phyloP scores from a whole-genome alignment of 2,888 invertebrate genomes.

The Luperina nickerlii region DNA sequence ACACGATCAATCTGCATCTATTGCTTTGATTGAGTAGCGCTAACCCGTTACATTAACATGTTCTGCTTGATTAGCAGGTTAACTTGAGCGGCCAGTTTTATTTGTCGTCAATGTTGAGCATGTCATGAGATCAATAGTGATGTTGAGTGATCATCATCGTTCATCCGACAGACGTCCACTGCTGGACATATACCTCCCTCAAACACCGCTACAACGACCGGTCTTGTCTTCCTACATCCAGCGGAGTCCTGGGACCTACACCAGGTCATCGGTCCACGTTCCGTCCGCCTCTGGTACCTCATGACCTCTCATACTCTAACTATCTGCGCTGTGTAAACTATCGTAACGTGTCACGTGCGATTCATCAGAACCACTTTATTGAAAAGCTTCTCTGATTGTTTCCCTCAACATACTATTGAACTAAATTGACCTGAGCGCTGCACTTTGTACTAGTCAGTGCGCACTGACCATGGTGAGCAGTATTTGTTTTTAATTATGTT shows the following conservation, averaged over 20 bases:
- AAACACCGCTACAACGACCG: background rate
- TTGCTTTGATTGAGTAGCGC: conserved; percentile 11
- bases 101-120: background rate
- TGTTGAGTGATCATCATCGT: background rate
- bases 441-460: background rate
- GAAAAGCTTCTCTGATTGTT: conserved; percentile 4
- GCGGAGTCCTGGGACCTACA: background rate
- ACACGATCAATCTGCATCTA: background rate
- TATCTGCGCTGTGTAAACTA: background rate
- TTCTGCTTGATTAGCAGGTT: conserved; percentile 8
- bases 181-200: background rate
- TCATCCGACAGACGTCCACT: no score
- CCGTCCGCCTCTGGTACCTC: background rate
- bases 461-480: background rate
- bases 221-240: background rate
- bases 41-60: background rate
- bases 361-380: background rate
- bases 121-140: background rate
- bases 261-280: background rate
- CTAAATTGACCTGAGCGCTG: conserved; percentile 11
- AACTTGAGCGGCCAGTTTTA: background rate
- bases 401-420: conserved; percentile 4
- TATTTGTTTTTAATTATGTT: background rate
- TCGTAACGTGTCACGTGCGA: background rate
- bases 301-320: background rate